Evolutionary conservation across 1,140 invertebrate genomes (phyloP).

Genomic region (Ganaspis sp.): DNA sequence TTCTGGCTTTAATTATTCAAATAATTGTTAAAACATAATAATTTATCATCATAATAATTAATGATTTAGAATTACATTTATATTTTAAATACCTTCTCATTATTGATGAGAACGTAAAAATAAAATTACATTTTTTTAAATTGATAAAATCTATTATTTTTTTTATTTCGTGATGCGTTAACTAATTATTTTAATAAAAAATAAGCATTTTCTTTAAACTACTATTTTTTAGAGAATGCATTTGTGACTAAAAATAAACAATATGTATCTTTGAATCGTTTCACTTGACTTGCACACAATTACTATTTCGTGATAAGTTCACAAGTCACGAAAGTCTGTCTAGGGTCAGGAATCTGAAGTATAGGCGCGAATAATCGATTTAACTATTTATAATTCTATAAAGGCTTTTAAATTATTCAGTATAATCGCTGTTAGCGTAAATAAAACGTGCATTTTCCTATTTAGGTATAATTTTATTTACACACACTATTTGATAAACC

Average conservation of each 20-base stretch:
- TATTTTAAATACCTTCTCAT: too few relatives aligned
- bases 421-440: neutral
- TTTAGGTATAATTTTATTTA: too few relatives aligned
- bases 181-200: too few relatives aligned
- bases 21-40: too few relatives aligned
- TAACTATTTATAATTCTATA: neutral
- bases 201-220: neutral
- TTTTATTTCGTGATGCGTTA: too few relatives aligned
- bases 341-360: neutral
- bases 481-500: too few relatives aligned
- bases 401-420: neutral
- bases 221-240: neutral
- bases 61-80: too few relatives aligned
- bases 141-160: too few relatives aligned
- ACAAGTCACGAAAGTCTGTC: constrained; percentile 19
- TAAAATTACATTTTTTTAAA: too few relatives aligned
- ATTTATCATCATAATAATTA: too few relatives aligned
- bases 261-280: neutral
- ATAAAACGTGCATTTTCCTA: neutral
- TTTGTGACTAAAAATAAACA: neutral
- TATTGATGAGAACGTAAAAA: too few relatives aligned
- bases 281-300: constrained; percentile 9
- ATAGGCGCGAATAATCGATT: constrained; percentile 7
- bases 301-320: constrained; percentile 8
- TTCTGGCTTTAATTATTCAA: too few relatives aligned